Base-by-base conservation (phyloP, 2,113 vertebrate species). In the Hypocryptadius cinnamomeus region DNA sequence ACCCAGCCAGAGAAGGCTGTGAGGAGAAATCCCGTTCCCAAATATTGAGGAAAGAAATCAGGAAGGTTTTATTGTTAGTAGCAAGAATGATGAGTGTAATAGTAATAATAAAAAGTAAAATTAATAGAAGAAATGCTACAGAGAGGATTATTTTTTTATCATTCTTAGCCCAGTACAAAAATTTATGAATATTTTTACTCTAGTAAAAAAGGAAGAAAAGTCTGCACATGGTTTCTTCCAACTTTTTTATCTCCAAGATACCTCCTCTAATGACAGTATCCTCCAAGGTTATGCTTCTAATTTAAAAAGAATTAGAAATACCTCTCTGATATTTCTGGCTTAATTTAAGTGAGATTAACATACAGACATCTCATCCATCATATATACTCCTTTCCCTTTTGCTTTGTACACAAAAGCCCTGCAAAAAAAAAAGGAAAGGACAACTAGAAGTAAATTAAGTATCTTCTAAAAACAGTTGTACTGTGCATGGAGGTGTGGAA, bases 301-400 rank as follows among this genome's bases (percentile, higher is more conserved):
- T 98, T 98, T 98, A 95, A 97, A 97, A 96, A 97, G 97, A 97
- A 97, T 97, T 98, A 97, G 79, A 39, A 86, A 95, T 93, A 78
- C 94, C 96, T 96, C 96, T 84, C 81, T 87, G 63, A 96, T 96
- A 96, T 97, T 97, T 94, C 94, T 97, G 87, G 85, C 92, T 97
- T 98, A 97, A 98, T 97, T 97, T 97, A 97, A 96, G 87, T 87
- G 95, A 96, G 97, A 98, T 98, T 98, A 97, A 91, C 92, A 81
- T 82, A 68, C 57, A 92, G 90, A 65, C 40, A 72, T 96, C 87
- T 96, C 93, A 91, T 95, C 85, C 64, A 72, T 89, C 51, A 85
- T 94, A 90, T 64, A 54, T 40, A 71, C 71, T 85, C 78, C 84
- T 96, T 94, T 94, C 78, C 37, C 56, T 91, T 97, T 95, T 93